Evolutionary conservation across 2,113 vertebrate genomes (phyloP).

Genomic region (Tautogolabrus adspersus): DNA sequence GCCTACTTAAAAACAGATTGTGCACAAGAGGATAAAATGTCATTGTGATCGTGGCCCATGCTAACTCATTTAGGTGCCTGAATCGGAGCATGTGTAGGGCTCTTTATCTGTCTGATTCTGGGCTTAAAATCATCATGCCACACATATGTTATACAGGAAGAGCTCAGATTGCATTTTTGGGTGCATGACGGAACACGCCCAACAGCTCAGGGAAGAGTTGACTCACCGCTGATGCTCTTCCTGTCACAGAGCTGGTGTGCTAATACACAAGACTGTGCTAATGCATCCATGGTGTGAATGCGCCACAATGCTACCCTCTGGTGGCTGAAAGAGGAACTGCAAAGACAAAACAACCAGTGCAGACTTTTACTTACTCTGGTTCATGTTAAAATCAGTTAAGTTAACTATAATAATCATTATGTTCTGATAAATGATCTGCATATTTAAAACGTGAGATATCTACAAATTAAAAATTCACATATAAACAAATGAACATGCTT

Average conservation of each 20-base stretch:
- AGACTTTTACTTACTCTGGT: not conserved
- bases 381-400: too few species aligned
- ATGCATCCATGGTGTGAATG: too few species aligned
- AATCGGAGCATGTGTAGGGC: not conserved
- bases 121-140: not conserved
- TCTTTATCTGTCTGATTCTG: not conserved
- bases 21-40: not conserved
- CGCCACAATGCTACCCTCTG: constrained; percentile 26
- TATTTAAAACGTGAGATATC: too few species aligned
- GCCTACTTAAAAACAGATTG: not conserved
- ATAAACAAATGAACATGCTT: too few species aligned
- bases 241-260: not conserved
- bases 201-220: constrained; percentile 52
- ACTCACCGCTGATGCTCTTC: constrained; percentile 52
- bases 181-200: constrained; percentile 28
- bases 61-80: not conserved
- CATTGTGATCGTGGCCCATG: not conserved
- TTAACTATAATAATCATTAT: too few species aligned
- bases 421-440: too few species aligned
- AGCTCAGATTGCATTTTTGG: not conserved
- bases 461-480: too few species aligned
- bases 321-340: not conserved
- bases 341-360: not conserved
- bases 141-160: not conserved
- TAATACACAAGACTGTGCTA: too few species aligned